Conservation (phyloP, 2,888 invertebrate species). For the Stratiomys singularior region DNA sequence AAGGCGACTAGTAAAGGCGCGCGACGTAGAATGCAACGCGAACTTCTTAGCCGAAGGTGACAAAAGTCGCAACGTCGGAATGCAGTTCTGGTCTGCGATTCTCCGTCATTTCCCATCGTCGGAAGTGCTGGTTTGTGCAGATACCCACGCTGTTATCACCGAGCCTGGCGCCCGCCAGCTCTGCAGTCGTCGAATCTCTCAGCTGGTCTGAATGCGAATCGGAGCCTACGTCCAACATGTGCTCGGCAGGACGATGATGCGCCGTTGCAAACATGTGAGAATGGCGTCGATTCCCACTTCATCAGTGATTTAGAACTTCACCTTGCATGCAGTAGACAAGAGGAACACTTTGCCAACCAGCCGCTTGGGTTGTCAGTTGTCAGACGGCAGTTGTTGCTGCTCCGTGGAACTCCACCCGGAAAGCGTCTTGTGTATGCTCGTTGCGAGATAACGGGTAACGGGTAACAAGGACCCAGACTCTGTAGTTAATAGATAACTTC, state of each 20-base stretch:
- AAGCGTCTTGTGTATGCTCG: not conserved
- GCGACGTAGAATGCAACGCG: constrained; percentile 5
- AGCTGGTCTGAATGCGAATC: constrained; percentile 5
- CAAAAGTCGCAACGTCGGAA: constrained; percentile 1
- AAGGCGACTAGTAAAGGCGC: not conserved
- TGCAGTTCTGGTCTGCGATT: not conserved
- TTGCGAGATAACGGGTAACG: not conserved
- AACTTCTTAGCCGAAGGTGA: not conserved
- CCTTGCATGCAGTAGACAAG: constrained; percentile 5
- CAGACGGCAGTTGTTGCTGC: constrained; percentile 30
- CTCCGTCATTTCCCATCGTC: not conserved
- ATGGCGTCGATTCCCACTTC: constrained; percentile 19
- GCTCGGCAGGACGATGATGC: constrained; percentile 23
- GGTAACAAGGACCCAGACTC: not conserved
- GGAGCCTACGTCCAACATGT: constrained; percentile 14
- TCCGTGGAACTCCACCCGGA: not conserved
- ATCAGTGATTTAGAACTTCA: not conserved
- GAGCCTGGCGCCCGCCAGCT: not conserved
- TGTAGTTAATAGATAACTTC: not conserved
- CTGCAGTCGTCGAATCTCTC: not conserved
- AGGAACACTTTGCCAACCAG: not conserved
- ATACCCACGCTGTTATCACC: not conserved
- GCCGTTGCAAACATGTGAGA: constrained; percentile 22
- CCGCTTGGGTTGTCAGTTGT: constrained; percentile 20
- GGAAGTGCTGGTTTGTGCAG: not conserved